Evolutionary conservation across 1,140 invertebrate species (phyloP).

Genomic region (Caenorhabditis tropicalis): DNA sequence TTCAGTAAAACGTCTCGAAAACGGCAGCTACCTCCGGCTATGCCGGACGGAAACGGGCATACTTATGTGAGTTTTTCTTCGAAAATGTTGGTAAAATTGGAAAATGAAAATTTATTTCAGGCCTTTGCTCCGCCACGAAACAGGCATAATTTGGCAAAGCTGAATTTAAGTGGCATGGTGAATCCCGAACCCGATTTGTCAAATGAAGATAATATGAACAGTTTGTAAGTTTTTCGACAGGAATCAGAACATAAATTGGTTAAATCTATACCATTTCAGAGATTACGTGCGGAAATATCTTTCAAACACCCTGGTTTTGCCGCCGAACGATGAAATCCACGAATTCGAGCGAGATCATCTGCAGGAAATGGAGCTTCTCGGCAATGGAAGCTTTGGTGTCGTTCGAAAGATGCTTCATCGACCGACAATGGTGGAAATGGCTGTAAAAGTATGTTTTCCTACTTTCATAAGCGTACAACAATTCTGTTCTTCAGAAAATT

Average conservation of each 20-base stretch:
- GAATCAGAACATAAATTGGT: background rate
- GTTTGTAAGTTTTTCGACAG: background rate
- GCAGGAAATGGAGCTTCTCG: conserved; percentile 87
- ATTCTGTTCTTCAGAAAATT: conserved; percentile 77
- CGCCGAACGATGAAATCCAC: conserved; percentile 73
- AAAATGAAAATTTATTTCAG: background rate
- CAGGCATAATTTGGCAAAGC: background rate
- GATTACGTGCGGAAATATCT: conserved; percentile 53
- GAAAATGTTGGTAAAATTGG: background rate
- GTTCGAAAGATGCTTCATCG: conserved; percentile 95
- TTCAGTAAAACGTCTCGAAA: conserved; percentile 22
- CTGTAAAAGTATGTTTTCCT: conserved; percentile 81
- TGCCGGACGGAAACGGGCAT: conserved; percentile 33
- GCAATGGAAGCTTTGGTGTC: conserved; percentile 90
- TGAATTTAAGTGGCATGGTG: background rate
- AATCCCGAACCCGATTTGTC: background rate
- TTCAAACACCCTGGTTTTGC: conserved; percentile 47
- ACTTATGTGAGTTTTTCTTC: background rate
- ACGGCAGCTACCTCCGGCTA: conserved; percentile 13
- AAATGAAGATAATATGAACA: conserved; percentile 17
- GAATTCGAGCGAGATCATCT: conserved; percentile 89
- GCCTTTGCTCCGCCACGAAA: background rate
- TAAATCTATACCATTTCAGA: conserved; percentile 17
- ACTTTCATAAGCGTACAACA: background rate
- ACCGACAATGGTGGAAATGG: conserved; percentile 85